Conservation (phyloP, 2,888 invertebrate genomes). For the Dromius quadrimaculatus region DNA sequence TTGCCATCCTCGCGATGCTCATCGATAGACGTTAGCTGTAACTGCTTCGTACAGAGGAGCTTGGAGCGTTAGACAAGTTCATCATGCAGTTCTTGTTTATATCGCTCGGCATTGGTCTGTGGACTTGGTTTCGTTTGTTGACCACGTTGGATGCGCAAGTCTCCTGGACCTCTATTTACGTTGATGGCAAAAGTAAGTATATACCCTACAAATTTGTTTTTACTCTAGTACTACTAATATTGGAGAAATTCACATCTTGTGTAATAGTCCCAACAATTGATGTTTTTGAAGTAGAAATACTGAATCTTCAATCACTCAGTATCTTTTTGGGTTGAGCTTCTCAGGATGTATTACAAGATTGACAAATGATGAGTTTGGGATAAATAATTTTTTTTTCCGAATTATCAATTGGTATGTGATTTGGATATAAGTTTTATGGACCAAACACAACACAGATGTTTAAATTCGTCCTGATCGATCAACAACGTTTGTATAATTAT, state of each 20-base stretch:
- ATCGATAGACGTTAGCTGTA: not conserved
- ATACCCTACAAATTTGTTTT: too few species aligned
- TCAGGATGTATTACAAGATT: too few species aligned
- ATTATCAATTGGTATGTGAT: not conserved
- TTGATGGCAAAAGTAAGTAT: slow-evolving; percentile 49
- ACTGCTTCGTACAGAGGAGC: not conserved
- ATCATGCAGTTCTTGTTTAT: slow-evolving; percentile 11
- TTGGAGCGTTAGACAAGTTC: not conserved
- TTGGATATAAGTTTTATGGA: not conserved
- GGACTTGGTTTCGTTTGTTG: not conserved
- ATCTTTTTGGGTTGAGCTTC: too few species aligned
- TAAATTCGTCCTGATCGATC: too few species aligned
- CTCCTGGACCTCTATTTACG: slow-evolving; percentile 48
- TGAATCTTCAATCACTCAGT: too few species aligned
- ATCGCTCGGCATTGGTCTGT: not conserved
- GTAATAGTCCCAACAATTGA: too few species aligned
- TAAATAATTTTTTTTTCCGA: too few species aligned
- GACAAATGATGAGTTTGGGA: too few species aligned
- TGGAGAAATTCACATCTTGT: too few species aligned
- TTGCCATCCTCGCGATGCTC: not conserved
- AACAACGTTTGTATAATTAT: too few species aligned
- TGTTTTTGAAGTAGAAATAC: too few species aligned
- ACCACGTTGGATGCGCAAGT: slow-evolving; percentile 28
- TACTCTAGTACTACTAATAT: too few species aligned
- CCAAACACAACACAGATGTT: slow-evolving; percentile 1